Evolutionary conservation across 2,888 invertebrate genomes (phyloP).

Genomic region (Papilio demoleus): DNA sequence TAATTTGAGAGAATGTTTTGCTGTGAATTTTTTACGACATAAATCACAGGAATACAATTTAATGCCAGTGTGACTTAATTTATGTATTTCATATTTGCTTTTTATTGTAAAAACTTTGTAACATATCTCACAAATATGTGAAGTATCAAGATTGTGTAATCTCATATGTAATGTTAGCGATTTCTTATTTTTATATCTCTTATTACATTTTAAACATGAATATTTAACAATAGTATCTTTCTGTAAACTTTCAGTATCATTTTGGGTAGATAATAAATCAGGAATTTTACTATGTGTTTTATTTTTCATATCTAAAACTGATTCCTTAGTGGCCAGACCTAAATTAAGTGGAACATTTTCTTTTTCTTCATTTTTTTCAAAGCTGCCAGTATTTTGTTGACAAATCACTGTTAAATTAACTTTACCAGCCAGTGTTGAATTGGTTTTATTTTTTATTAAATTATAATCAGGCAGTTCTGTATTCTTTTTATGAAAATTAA

Average conservation of each 20-base stretch:
- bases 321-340: conserved; percentile 4
- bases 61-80: conserved; percentile 61
- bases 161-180: conserved; percentile 40
- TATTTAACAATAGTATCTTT: not conserved
- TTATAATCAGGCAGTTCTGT: not conserved
- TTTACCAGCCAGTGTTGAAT: not conserved
- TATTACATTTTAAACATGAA: conserved; percentile 21
- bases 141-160: conserved; percentile 37
- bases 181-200: conserved; percentile 40
- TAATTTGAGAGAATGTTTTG: conserved; percentile 58
- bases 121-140: conserved; percentile 41
- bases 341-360: conserved; percentile 8
- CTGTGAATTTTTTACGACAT: conserved; percentile 60
- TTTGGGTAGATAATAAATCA: not conserved
- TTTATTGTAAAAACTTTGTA: conserved; percentile 42
- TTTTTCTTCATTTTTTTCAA: conserved; percentile 10
- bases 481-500: conserved; percentile 29
- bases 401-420: not conserved
- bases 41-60: conserved; percentile 59
- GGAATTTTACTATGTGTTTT: not conserved
- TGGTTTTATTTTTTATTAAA: conserved; percentile 2
- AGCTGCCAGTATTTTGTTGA: conserved; percentile 5
- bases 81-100: conserved; percentile 58
- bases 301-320: conserved; percentile 30
- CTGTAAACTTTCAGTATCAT: not conserved